Base-by-base conservation (phyloP, 2,113 vertebrate genomes). In the Perca flavescens region DNA sequence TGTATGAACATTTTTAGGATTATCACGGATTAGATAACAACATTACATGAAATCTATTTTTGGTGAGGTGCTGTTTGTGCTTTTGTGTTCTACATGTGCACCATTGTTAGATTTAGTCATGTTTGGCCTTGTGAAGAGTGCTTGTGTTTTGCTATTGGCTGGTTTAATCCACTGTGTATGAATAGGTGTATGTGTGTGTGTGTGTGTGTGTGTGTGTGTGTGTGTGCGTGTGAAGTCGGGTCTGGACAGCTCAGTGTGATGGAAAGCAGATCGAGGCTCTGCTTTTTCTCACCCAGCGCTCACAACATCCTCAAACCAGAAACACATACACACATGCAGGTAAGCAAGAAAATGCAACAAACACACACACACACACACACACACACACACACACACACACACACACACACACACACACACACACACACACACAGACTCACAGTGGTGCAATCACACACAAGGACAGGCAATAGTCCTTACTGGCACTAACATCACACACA, bases 211-310 rank as follows among this genome's bases (percentile, higher is more conserved):
- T 54, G 67, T 81, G 65, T 73, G 40, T 85, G 62, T 71, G 74
- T 71, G 87, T 53, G 61, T 83, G 79, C 69, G 49, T 83, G 54
- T 82, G 79, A 25, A 80, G 65, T 80, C 0, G 14, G 53, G 77
- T 85, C 77, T 87, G 77, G 84, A 85, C 89, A 90, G 91, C 88
- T 92, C 86, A 86, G 77, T 79, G 86, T 94, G 95, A 96, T 92
- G 74, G 88, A 94, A 95, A 95, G 89, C 95, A 95, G 95, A 94
- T 87, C 87, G 68, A 66, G 61, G 88, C 76, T 94, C 92, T 92
- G 94, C 88, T 93, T 93, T 88, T 91, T 93, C 90, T 94, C 93
- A 89, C 83, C 89, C 85, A 43, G 74, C 79, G 78, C 90, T 92
- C 89, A 90, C 89, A 91, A 88, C 86, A 91, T 90, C 90, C 63